A percentile compares a stretch with the other conserved stretches of the same genome.
phyloP scores from a whole-genome alignment of 2,888 invertebrate genomes.

The Machimus atricapillus region DNA sequence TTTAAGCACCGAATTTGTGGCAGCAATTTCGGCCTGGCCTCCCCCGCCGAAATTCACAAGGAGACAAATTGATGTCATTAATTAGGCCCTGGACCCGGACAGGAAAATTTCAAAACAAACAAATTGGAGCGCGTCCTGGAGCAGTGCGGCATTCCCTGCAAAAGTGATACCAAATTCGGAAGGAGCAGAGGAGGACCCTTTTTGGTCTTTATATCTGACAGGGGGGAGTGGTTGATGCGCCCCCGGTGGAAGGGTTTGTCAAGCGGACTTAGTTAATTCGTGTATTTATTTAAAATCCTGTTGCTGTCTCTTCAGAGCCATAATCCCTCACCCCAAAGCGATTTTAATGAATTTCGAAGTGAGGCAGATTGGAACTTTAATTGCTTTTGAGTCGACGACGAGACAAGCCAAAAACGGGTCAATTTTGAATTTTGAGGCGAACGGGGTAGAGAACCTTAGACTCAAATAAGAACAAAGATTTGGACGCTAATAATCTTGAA shows the following conservation, averaged over 20 bases:
- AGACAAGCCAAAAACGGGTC: neutral
- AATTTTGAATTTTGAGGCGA: neutral
- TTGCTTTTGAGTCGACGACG: neutral
- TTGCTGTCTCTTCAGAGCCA: neutral
- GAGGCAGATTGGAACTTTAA: neutral
- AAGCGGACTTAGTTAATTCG: neutral
- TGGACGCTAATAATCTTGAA: no score
- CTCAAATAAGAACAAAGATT: neutral
- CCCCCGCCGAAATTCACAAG: constrained; percentile 43
- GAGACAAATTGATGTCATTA: constrained; percentile 59
- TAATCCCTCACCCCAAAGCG: neutral
- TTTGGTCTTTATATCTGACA: neutral
- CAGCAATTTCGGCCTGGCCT: constrained; percentile 49
- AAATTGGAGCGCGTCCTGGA: neutral
- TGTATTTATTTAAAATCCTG: neutral
- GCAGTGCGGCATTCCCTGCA: neutral
- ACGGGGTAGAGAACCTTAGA: neutral
- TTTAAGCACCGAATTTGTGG: constrained; percentile 51
- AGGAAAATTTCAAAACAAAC: neutral
- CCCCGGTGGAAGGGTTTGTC: neutral
- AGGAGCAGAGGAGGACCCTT: neutral
- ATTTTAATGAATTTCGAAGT: neutral
- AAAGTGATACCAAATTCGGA: neutral
- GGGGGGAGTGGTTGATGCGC: neutral
- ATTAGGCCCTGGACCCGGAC: constrained; percentile 51